These are phyloP conservation scores for Oceanodroma tethys DNA, from an alignment of 2,113 vertebrate species.

Conservation along the genomic window DNA sequence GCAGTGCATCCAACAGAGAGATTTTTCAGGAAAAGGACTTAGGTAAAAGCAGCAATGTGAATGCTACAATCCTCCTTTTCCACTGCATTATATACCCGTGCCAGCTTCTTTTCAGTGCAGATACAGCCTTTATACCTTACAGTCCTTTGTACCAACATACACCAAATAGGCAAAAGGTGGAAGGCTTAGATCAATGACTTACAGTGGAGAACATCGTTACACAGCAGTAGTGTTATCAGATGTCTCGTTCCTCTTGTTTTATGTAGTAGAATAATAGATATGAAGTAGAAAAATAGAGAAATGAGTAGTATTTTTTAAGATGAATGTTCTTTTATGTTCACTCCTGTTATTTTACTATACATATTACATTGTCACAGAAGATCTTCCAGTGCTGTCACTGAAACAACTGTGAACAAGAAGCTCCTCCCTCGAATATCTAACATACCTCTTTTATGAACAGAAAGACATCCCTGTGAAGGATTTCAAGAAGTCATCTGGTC, in stretches of 20 bases:
- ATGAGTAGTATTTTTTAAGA: not conserved
- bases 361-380: not conserved
- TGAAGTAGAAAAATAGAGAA: not conserved
- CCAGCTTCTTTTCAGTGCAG: not conserved
- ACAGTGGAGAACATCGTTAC: not conserved
- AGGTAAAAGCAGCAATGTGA: not conserved
- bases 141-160: not conserved
- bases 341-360: not conserved
- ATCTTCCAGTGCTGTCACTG: not conserved
- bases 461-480: not conserved
- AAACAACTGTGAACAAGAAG: not conserved
- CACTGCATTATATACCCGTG: not conserved
- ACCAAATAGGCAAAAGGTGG: not conserved
- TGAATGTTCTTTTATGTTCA: not conserved
- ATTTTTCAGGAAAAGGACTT: not conserved
- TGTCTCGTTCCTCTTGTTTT: not conserved
- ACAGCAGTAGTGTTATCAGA: not conserved
- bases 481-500: not conserved
- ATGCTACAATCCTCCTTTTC: not conserved
- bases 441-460: accelerated
- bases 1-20: not conserved
- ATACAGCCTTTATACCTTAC: not conserved
- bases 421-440: not conserved
- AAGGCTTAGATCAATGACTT: not conserved
- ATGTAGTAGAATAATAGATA: not conserved